Evolutionary conservation across 2,113 vertebrate genomes (phyloP).

Genomic region (Jacana jacana): DNA sequence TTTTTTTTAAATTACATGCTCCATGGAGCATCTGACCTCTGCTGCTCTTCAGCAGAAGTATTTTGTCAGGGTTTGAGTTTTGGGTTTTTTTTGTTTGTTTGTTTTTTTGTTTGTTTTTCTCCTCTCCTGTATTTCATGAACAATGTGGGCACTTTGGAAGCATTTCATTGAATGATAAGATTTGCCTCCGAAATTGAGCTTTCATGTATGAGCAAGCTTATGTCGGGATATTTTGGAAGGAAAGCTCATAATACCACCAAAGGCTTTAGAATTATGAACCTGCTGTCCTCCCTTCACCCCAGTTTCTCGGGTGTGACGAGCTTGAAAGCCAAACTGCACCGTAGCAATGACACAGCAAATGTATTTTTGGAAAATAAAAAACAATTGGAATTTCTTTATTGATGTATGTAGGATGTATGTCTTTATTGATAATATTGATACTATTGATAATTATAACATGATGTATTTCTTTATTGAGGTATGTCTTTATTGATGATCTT

Average conservation of each 20-base stretch:
- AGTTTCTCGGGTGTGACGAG: neutral
- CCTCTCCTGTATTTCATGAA: neutral
- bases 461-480: too few relatives aligned
- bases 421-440: too few relatives aligned
- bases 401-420: too few relatives aligned
- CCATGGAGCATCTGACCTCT: neutral
- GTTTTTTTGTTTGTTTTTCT: accelerated
- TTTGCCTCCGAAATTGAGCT: neutral
- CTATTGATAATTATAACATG: too few relatives aligned
- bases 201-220: neutral
- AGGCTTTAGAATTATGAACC: neutral
- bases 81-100: too few relatives aligned
- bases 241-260: neutral
- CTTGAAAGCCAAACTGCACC: neutral
- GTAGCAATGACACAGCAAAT: neutral
- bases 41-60: neutral
- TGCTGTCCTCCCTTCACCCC: neutral
- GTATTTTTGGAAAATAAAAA: neutral
- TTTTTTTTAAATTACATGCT: accelerated
- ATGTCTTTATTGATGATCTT: too few relatives aligned
- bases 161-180: neutral
- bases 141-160: neutral
- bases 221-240: neutral
- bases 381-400: too few relatives aligned
- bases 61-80: neutral